Evolutionary conservation across 2,113 vertebrate species (phyloP).

Genomic region (Cynopterus brachyotis): DNA sequence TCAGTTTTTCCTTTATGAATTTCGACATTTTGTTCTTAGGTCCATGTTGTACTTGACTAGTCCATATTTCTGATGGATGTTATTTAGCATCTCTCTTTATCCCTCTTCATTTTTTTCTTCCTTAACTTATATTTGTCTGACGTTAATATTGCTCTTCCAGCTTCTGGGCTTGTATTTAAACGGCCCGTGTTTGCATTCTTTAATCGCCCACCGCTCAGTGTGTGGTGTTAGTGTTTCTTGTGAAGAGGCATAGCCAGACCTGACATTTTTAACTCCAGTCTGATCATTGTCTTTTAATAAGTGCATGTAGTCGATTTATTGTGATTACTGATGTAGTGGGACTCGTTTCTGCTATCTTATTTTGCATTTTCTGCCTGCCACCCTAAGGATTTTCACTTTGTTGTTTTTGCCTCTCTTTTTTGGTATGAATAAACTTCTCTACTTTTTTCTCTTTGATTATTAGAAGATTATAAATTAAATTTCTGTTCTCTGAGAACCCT

Average conservation of each 20-base stretch:
- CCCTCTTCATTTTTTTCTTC: neutral
- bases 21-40: neutral
- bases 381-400: neutral
- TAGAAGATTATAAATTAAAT: neutral
- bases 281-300: too few relatives aligned
- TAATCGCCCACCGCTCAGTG: neutral
- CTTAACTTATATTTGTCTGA: neutral
- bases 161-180: neutral
- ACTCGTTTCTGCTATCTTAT: neutral
- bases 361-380: neutral
- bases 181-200: neutral
- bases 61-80: neutral
- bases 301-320: fast-evolving
- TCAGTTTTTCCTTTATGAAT: neutral
- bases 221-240: too few relatives aligned
- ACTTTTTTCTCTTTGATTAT: neutral
- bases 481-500: neutral
- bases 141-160: neutral
- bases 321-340: too few relatives aligned
- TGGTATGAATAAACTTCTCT: neutral
- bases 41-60: neutral
- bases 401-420: neutral
- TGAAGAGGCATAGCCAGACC: fast-evolving
- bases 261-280: neutral
- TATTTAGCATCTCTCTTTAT: neutral